Percentiles rank a stretch among this genome's conserved stretches.
These are phyloP conservation scores for Monodelphis domestica DNA, from an alignment of 2,797 vertebrate species.

Conservation along the genomic window DNA sequence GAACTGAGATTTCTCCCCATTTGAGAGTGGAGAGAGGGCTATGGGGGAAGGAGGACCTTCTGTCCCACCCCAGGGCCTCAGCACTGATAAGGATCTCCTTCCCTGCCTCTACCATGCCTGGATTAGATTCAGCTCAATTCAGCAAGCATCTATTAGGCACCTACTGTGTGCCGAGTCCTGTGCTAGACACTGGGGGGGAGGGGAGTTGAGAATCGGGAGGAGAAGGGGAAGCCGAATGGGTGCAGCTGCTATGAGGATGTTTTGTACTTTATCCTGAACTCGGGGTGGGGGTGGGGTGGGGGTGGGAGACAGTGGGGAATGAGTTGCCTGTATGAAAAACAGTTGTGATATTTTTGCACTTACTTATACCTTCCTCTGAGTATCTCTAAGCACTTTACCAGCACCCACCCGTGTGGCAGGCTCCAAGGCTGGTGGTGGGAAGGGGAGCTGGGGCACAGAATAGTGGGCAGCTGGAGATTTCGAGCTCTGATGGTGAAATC, in stretches of 20 bases:
- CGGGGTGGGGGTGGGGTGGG: neutral
- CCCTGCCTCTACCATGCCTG: neutral
- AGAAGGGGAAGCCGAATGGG: conserved; percentile 20
- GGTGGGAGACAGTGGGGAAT: neutral
- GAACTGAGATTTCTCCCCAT: conserved; percentile 60
- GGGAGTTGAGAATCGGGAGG: neutral
- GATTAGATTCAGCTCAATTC: neutral
- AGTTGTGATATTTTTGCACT: conserved; percentile 22
- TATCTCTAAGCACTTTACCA: conserved; percentile 70
- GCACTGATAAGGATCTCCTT: neutral
- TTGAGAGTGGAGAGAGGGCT: conserved; percentile 60
- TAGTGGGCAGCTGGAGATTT: neutral
- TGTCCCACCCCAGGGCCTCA: neutral
- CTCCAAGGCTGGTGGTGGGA: neutral
- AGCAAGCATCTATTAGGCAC: neutral
- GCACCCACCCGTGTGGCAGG: neutral
- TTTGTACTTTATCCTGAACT: conserved; percentile 57
- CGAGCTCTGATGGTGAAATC: neutral
- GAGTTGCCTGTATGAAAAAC: neutral
- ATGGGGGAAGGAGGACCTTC: neutral
- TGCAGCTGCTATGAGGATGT: conserved; percentile 50
- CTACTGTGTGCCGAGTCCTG: neutral
- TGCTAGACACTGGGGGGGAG: neutral
- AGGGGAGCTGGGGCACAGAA: neutral
- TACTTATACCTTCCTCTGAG: conserved; percentile 56